Conservation (phyloP, 2,113 vertebrate species). For the Ciconia boyciana region DNA sequence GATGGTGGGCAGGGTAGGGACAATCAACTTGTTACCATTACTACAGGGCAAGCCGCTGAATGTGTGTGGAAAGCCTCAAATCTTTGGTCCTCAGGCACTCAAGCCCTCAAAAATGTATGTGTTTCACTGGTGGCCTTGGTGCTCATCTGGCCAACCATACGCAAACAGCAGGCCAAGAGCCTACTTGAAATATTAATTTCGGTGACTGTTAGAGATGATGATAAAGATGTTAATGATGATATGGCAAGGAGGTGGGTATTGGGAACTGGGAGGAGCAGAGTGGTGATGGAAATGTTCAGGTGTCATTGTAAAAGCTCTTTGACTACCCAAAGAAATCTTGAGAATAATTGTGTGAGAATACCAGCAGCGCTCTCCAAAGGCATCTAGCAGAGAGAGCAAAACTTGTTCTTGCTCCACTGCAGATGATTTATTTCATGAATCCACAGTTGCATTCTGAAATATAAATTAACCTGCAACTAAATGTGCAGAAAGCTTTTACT, state of each 20-base stretch:
- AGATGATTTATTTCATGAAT: background rate
- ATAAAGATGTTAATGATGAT: background rate
- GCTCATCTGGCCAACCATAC: accelerated
- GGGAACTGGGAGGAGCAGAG: background rate
- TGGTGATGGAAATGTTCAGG: background rate
- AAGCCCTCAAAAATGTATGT: accelerated
- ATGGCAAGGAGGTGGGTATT: accelerated
- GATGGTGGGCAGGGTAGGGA: background rate
- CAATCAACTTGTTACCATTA: background rate
- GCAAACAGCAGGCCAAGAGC: background rate
- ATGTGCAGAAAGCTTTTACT: background rate
- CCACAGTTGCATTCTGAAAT: background rate
- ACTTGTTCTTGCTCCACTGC: background rate
- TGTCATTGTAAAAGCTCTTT: background rate
- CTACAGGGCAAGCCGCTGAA: background rate
- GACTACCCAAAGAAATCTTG: background rate
- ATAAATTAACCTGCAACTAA: conserved; percentile 1
- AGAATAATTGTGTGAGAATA: background rate
- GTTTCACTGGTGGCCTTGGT: background rate
- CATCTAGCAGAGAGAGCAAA: background rate
- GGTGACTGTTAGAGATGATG: background rate
- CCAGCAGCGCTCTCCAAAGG: background rate
- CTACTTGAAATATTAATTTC: background rate
- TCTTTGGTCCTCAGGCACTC: background rate
- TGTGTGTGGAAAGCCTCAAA: background rate